These are phyloP conservation scores for Macrophya alboannulata DNA, from an alignment of 2,888 invertebrate genomes.

Conservation along the genomic window DNA sequence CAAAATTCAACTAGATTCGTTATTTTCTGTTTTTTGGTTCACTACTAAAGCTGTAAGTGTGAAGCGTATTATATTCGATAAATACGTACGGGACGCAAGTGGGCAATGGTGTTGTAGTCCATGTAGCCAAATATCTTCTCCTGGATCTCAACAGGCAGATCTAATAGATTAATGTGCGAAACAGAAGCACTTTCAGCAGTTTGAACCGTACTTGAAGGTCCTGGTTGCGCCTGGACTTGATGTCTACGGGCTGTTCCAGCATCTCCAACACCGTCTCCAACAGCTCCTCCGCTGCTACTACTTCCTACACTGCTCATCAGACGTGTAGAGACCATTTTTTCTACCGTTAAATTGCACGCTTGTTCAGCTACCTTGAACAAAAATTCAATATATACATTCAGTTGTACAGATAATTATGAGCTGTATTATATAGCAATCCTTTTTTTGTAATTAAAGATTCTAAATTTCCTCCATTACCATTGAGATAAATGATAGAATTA, in stretches of 20 bases:
- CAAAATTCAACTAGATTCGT: background rate
- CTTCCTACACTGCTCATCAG: conserved; percentile 81
- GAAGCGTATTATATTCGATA: background rate
- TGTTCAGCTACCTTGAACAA: conserved; percentile 62
- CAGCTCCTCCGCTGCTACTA: conserved; percentile 73
- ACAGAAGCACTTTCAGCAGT: conserved; percentile 67
- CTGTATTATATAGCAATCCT: background rate
- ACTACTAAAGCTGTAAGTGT: background rate
- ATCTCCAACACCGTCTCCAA: conserved; percentile 72
- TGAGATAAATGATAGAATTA: background rate
- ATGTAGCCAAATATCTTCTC: conserved; percentile 90
- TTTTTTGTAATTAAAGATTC: background rate
- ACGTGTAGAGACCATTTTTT: conserved; percentile 82
- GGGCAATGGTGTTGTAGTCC: conserved; percentile 90
- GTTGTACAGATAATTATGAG: background rate
- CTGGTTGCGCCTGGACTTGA: conserved; percentile 69
- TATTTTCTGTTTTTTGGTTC: no score
- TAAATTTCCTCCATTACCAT: background rate
- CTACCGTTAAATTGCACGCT: conserved; percentile 51
- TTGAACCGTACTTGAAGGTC: conserved; percentile 66
- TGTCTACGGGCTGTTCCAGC: conserved; percentile 70
- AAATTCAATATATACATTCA: background rate
- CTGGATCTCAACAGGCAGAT: conserved; percentile 90
- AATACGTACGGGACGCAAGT: conserved; percentile 88
- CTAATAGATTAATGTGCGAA: conserved; percentile 82